Conservation (phyloP, 2,113 vertebrate species). For the Lycaon pictus region DNA sequence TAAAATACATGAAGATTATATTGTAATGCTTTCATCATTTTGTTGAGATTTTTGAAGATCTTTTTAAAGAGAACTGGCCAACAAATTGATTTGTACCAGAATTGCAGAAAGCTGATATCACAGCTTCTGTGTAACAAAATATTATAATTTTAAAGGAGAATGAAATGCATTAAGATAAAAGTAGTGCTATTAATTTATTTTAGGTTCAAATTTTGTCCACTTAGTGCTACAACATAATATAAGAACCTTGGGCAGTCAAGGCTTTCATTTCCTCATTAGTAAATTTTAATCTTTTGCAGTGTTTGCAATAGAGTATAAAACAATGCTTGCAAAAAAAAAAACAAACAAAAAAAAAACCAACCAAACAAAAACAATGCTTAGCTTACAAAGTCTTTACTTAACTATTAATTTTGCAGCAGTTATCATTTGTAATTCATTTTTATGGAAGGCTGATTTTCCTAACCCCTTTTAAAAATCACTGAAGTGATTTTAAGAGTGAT, state of each 20-base stretch:
- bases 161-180: slow-evolving; percentile 42
- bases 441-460: slow-evolving; percentile 2
- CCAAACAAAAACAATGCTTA: no score
- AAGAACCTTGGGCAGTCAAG: neutral
- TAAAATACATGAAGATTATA: slow-evolving; percentile 51
- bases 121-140: neutral
- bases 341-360: no score
- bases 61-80: slow-evolving; percentile 38
- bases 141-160: neutral
- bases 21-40: slow-evolving; percentile 40
- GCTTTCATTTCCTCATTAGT: slow-evolving; percentile 15
- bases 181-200: slow-evolving; percentile 7
- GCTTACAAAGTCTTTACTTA: neutral
- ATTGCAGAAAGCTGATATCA: neutral
- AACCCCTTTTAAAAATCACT: slow-evolving; percentile 10
- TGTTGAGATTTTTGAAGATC: neutral
- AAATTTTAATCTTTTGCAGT: slow-evolving; percentile 12
- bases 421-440: slow-evolving; percentile 25
- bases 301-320: neutral
- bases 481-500: neutral
- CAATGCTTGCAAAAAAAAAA: neutral
- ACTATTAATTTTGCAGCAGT: neutral
- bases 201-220: neutral
- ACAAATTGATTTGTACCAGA: neutral
- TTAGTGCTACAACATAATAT: neutral